These are phyloP conservation scores for Drosophila nebulosa DNA, from an alignment of 1,140 invertebrate species.

Conservation along the genomic window DNA sequence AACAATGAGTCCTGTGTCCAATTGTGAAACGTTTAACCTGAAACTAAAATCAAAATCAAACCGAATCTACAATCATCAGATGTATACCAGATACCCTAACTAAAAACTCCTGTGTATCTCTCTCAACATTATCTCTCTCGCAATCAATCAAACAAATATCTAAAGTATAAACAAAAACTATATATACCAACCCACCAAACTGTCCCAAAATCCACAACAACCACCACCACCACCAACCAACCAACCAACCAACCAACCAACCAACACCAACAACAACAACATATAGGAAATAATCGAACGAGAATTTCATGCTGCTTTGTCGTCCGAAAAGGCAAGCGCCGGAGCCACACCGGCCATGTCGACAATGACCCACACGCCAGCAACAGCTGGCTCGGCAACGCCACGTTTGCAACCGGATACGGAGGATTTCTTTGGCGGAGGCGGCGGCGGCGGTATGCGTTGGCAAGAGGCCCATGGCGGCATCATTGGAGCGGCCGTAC, in stretches of 20 bases:
- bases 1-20: not conserved
- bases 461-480: constrained; percentile 76
- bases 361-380: constrained; percentile 46
- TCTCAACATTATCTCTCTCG: constrained; percentile 39
- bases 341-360: constrained; percentile 48
- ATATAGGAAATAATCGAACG: constrained; percentile 79
- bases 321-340: constrained; percentile 76
- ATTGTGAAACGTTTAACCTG: not conserved
- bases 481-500: constrained; percentile 70
- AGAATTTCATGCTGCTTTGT: constrained; percentile 80
- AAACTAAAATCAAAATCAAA: not conserved
- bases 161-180: constrained; percentile 30
- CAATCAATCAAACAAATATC: constrained; percentile 27
- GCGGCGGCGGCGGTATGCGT: constrained; percentile 59
- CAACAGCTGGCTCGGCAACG: constrained; percentile 36
- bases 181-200: constrained; percentile 51
- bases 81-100: constrained; percentile 9
- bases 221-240: not conserved
- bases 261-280: constrained; percentile 22
- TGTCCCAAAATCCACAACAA: constrained; percentile 45
- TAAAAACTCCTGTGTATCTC: constrained; percentile 40
- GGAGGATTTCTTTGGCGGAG: constrained; percentile 50
- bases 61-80: not conserved
- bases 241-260: constrained; percentile 1
- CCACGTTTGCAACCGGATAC: constrained; percentile 17